These are phyloP conservation scores for Phataginus tetradactyla DNA, from an alignment of 2,797 vertebrate genomes.

Conservation along the genomic window DNA sequence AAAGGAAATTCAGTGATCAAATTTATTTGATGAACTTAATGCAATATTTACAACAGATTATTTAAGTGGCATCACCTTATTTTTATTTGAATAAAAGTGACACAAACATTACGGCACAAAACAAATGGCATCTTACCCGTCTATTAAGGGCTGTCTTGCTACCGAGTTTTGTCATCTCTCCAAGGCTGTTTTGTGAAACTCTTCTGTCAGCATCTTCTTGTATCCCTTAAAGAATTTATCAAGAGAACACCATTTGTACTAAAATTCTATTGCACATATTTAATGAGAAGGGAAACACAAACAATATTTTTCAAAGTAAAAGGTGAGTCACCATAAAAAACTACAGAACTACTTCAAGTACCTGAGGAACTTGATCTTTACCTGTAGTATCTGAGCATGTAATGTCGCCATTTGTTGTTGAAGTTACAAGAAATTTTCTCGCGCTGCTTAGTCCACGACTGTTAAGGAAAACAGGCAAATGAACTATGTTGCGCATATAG, in stretches of 20 bases:
- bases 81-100: neutral
- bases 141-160: conserved; percentile 96
- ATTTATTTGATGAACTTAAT: neutral
- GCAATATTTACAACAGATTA: neutral
- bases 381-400: conserved; percentile 88
- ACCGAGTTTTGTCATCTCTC: conserved; percentile 94
- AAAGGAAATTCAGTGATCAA: neutral
- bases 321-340: neutral
- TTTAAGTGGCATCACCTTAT: neutral
- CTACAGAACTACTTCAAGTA: neutral
- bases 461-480: conserved; percentile 97
- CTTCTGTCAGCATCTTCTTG: conserved; percentile 96
- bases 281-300: neutral
- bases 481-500: conserved; percentile 98
- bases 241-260: neutral
- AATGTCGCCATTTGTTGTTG: conserved; percentile 92
- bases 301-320: neutral
- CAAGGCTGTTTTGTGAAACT: conserved; percentile 96
- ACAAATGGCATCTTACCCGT: conserved; percentile 87
- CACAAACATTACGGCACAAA: neutral
- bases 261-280: neutral
- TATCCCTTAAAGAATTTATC: conserved; percentile 85
- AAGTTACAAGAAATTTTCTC: conserved; percentile 89
- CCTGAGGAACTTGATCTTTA: conserved; percentile 62
- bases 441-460: conserved; percentile 94